Base-by-base conservation (phyloP, 2,113 vertebrate genomes). In the Oreochromis tanganicae region DNA sequence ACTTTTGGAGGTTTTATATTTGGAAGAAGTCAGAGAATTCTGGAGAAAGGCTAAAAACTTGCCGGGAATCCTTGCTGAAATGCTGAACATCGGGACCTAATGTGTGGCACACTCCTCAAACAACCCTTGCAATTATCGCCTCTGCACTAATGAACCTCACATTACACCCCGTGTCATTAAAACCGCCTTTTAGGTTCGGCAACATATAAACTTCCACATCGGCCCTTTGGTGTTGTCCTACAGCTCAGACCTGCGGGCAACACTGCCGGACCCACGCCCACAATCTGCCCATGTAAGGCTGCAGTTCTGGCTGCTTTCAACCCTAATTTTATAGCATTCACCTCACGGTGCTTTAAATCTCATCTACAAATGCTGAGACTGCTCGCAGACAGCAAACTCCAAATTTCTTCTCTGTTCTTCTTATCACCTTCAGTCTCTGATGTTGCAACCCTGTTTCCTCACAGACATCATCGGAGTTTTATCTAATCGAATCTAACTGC, bases 61-160 rank as follows among this genome's bases (percentile, higher is more conserved):
- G 7, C 32, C 11, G 16, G 21, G 21, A 81, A 59, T 56, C 52
- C 24, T 48, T 46, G 14, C 16, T 5, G 61, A 32, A 83, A 88
- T 36, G 32, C 32, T 84, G 36, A 73, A 80, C 24, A 43, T 29
- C 13, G 7, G n/a, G 19, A 36, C 14, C 9, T 87, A 57, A 89
- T 80, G 56, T 52, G 34, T 8, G 11, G 54, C 90, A 91, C 71
- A 14, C 90, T 87, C 36, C 68, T 82, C 59, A 57, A 63, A 84
- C 88, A 57, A 82, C 78, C 73, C 56, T 52, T 61, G 66, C 82
- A 90, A 95, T 95, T 95, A 94, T 91, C 85, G 5, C 88, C 90
- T 88, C 84, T 56, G 55, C 85, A 81, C 85, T 94, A 93, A 95
- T 91, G 50, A 92, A 93, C 75, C 89, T 92, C 55, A 79, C 81